phyloP scores from a whole-genome alignment of 2,888 invertebrate genomes.

The Pherbina coryleti region DNA sequence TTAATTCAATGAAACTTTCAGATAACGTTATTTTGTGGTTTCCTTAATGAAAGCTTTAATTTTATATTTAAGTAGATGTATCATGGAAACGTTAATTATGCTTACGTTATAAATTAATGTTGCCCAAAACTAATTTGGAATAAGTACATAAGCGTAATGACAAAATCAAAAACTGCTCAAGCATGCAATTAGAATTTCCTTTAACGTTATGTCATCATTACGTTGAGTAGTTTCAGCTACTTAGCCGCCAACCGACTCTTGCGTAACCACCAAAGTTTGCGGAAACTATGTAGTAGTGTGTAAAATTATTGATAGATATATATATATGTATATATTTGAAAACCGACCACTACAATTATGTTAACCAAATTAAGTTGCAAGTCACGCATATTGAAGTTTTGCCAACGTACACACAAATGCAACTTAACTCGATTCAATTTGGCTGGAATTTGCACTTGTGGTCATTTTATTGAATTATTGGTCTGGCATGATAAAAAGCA shows the following conservation, averaged over 20 bases:
- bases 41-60: too few species aligned
- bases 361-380: neutral
- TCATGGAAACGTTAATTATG: too few species aligned
- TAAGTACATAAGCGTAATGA: too few species aligned
- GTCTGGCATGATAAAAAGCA: neutral
- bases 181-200: too few species aligned
- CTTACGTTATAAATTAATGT: too few species aligned
- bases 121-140: too few species aligned
- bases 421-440: slow-evolving; percentile 12
- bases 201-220: too few species aligned
- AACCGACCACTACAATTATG: slow-evolving; percentile 8
- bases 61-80: too few species aligned
- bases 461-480: slow-evolving; percentile 32
- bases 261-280: neutral
- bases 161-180: too few species aligned
- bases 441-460: slow-evolving; percentile 19
- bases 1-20: too few species aligned
- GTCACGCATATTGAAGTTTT: neutral
- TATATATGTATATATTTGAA: neutral
- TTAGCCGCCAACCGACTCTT: neutral
- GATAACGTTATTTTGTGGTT: too few species aligned
- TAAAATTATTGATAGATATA: too few species aligned
- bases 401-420: neutral
- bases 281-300: neutral
- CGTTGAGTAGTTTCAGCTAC: neutral